These are phyloP conservation scores for Aromia moschata DNA, from an alignment of 2,888 invertebrate genomes.

Conservation along the genomic window DNA sequence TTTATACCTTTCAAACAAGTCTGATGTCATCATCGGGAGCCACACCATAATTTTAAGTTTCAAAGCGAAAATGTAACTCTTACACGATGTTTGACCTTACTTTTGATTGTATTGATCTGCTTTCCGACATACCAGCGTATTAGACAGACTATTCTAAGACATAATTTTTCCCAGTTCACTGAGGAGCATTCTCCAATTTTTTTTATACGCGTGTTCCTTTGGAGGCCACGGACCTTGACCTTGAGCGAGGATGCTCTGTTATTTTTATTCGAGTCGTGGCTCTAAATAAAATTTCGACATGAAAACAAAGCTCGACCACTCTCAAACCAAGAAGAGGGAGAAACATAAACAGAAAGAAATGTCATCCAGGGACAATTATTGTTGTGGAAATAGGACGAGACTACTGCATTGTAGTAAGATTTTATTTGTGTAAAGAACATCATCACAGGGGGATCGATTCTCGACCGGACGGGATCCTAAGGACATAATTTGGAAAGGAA, in stretches of 20 bases:
- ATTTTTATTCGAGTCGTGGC: not conserved
- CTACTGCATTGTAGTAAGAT: constrained; percentile 5
- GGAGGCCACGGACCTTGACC: not conserved
- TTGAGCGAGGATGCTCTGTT: not conserved
- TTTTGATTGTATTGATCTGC: no score
- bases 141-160: not conserved
- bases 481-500: constrained; percentile 3
- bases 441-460: constrained; percentile 8
- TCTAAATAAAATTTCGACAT: not conserved
- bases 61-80: no score
- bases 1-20: no score
- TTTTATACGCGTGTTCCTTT: not conserved
- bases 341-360: not conserved
- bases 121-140: no score
- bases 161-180: not conserved
- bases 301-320: constrained; percentile 1
- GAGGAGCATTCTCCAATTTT: not conserved
- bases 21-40: no score
- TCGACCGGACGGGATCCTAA: not conserved
- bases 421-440: constrained; percentile 4
- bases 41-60: no score
- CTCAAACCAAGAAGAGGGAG: not conserved
- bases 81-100: no score
- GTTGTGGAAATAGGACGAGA: not conserved
- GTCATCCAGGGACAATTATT: constrained; percentile 3